Evolutionary conservation across 2,113 vertebrate genomes (phyloP).

Genomic region (Osmerus mordax): DNA sequence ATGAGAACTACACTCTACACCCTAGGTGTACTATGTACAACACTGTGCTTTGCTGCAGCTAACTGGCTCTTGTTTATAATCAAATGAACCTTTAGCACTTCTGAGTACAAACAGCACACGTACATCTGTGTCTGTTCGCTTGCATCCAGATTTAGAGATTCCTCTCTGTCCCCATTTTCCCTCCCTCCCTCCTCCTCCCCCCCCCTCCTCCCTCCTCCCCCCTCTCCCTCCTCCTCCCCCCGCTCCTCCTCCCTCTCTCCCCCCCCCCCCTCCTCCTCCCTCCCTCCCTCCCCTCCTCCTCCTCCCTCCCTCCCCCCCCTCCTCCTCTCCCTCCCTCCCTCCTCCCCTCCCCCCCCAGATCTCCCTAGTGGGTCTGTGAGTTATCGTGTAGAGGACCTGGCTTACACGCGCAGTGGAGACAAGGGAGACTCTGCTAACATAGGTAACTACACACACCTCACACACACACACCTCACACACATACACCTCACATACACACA

Average conservation of each 20-base stretch:
- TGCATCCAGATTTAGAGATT: no score
- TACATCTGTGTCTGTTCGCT: no score
- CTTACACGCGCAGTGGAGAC: conserved; percentile 81
- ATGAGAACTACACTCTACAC: no score
- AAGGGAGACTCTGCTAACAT: conserved; percentile 84
- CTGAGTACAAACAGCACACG: no score
- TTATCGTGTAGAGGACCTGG: conserved; percentile 81
- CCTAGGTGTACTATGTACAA: no score
- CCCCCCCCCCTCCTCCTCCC: background rate
- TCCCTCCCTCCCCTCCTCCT: background rate
- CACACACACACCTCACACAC: no score
- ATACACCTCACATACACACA: no score
- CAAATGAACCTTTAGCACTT: no score
- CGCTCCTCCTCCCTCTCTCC: no score
- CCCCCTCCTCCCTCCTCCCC: background rate
- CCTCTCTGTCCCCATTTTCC: no score
- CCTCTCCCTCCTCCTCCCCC: background rate
- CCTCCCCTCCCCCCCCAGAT: conserved; percentile 54
- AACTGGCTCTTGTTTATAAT: no score
- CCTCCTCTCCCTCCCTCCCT: background rate
- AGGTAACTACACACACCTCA: conserved; percentile 55
- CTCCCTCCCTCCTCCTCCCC: background rate
- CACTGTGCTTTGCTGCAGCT: no score
- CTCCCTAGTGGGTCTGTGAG: conserved; percentile 76
- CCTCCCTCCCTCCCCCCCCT: background rate